These are phyloP conservation scores for Sula dactylatra DNA, from an alignment of 2,113 vertebrate species.

Conservation along the genomic window DNA sequence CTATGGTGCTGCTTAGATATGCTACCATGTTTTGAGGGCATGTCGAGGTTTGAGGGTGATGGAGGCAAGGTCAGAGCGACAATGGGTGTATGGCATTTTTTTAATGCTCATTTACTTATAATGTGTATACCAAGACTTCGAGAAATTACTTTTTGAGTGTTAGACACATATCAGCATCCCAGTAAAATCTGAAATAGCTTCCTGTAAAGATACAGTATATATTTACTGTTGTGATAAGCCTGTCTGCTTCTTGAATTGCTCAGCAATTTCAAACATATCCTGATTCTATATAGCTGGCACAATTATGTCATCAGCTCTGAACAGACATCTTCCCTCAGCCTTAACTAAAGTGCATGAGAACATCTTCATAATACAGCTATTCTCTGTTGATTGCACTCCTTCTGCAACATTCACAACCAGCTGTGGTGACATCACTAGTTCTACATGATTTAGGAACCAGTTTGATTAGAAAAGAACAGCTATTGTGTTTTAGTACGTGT, in stretches of 20 bases:
- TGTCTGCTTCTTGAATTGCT: neutral
- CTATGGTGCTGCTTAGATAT: neutral
- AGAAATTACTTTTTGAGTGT: neutral
- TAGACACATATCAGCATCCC: neutral
- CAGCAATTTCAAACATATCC: neutral
- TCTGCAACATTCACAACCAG: neutral
- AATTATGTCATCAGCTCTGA: neutral
- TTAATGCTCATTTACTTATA: neutral
- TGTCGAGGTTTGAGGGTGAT: neutral
- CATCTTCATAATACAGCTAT: neutral
- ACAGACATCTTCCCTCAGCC: neutral
- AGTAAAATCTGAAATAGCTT: neutral
- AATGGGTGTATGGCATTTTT: neutral
- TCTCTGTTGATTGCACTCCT: neutral
- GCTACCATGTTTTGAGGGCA: neutral
- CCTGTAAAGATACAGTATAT: neutral
- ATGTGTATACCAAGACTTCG: neutral
- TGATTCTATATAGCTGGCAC: neutral
- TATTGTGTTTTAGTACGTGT: neutral
- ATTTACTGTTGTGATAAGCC: neutral
- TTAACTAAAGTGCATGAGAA: neutral
- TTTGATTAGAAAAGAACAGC: neutral
- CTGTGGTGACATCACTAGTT: neutral
- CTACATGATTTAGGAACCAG: neutral
- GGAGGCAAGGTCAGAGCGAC: neutral